Evolutionary conservation across 2,888 invertebrate genomes (phyloP).

Genomic region (Salpingus planirostris): DNA sequence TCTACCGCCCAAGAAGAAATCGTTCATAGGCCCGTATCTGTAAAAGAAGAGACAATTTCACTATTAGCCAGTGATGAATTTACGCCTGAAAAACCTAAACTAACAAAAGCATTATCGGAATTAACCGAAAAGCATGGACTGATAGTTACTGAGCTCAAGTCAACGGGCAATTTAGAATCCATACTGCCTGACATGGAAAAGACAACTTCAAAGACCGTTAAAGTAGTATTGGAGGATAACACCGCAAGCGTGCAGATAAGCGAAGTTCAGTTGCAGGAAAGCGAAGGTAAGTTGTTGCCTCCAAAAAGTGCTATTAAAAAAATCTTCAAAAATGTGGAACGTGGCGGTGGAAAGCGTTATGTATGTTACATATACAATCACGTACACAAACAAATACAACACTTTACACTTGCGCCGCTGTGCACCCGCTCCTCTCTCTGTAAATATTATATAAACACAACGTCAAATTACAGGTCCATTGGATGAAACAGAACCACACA

Average conservation of each 20-base stretch:
- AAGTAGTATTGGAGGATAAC: slow-evolving; percentile 35
- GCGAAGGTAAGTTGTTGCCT: slow-evolving; percentile 46
- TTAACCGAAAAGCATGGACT: slow-evolving; percentile 38
- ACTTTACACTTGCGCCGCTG: slow-evolving; percentile 5
- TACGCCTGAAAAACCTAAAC: slow-evolving; percentile 22
- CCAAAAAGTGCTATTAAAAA: no score
- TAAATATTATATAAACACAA: slow-evolving; percentile 7
- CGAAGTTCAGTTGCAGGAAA: slow-evolving; percentile 43
- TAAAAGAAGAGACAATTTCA: slow-evolving; percentile 37
- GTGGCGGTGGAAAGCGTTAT: not conserved
- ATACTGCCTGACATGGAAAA: slow-evolving; percentile 37
- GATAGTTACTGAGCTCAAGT: slow-evolving; percentile 43
- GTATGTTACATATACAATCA: slow-evolving; percentile 9
- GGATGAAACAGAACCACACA: slow-evolving; percentile 38
- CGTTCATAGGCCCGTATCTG: slow-evolving; percentile 39
- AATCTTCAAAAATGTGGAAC: no score
- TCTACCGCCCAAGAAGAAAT: slow-evolving; percentile 41
- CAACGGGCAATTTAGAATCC: slow-evolving; percentile 44
- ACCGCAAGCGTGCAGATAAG: slow-evolving; percentile 40
- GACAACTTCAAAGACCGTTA: slow-evolving; percentile 41
- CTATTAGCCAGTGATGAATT: slow-evolving; percentile 34
- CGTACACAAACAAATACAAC: slow-evolving; percentile 17
- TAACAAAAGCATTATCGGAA: slow-evolving; percentile 24
- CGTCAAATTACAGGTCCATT: slow-evolving; percentile 36
- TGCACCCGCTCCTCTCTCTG: not conserved